Percentiles rank a stretch among this genome's conserved stretches.
These are phyloP conservation scores for Drosophila aff. DNA, from an alignment of 1,140 invertebrate species.

Conservation along the genomic window DNA sequence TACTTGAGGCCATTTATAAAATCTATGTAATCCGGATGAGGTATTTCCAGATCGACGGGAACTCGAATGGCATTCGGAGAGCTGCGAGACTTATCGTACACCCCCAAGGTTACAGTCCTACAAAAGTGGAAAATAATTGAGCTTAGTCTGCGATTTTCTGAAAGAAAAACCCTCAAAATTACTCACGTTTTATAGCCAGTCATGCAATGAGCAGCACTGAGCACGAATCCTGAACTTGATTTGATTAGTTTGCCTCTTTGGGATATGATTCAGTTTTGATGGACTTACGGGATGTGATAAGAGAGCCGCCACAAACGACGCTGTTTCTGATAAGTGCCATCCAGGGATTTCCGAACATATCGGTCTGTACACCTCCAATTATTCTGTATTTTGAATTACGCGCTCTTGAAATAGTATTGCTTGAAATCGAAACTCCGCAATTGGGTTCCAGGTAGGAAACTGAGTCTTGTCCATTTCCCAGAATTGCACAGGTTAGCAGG, in stretches of 20 bases:
- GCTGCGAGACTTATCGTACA: neutral
- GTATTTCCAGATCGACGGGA: neutral
- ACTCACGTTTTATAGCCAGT: neutral
- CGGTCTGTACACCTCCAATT: neutral
- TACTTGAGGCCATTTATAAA: neutral
- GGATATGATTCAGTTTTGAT: neutral
- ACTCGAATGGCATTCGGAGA: neutral
- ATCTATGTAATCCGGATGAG: neutral
- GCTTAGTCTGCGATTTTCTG: neutral
- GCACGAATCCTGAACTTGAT: neutral
- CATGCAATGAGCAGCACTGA: conserved; percentile 20
- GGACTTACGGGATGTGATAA: conserved; percentile 22
- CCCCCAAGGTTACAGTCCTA: neutral
- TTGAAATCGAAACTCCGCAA: too few relatives aligned
- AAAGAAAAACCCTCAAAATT: neutral
- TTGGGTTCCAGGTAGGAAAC: too few relatives aligned
- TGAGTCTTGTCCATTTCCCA: neutral
- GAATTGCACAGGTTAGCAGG: neutral
- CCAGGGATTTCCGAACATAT: conserved; percentile 11
- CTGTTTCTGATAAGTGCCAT: neutral
- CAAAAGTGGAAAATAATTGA: neutral
- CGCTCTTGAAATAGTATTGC: neutral
- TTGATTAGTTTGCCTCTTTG: neutral
- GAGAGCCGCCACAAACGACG: conserved; percentile 1
- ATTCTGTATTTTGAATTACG: neutral